These are phyloP conservation scores for Ondatra zibethicus DNA, from an alignment of 2,113 vertebrate genomes.

Conservation along the genomic window DNA sequence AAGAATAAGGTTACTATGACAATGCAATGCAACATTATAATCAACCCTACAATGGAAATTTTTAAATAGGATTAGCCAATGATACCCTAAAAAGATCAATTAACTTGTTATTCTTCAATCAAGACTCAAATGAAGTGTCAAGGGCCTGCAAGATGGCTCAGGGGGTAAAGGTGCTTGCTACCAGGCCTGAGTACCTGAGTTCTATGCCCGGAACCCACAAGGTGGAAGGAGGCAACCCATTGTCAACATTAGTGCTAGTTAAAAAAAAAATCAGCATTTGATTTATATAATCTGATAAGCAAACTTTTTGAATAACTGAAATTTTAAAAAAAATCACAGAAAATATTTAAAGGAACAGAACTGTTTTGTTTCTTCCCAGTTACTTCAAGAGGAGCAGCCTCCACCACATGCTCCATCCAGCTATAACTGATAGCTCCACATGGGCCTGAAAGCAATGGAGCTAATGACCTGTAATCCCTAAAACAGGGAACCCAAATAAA, in stretches of 20 bases:
- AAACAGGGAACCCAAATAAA: neutral
- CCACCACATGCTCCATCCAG: neutral
- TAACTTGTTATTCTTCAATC: conserved; percentile 32
- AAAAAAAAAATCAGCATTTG: conserved; percentile 3
- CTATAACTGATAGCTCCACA: neutral
- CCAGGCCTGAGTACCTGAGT: neutral
- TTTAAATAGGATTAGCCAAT: neutral
- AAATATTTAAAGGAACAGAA: conserved; percentile 3
- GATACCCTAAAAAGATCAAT: conserved; percentile 36
- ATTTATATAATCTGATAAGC: conserved; percentile 38
- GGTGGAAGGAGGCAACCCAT: neutral
- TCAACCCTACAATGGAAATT: neutral
- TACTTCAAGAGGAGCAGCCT: neutral
- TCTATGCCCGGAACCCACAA: neutral
- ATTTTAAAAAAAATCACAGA: neutral
- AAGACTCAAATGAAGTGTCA: conserved; percentile 45
- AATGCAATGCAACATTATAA: neutral
- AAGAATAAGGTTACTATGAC: conserved; percentile 40
- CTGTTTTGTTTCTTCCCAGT: neutral
- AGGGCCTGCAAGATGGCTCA: neutral
- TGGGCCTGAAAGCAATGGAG: neutral
- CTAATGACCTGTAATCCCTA: neutral
- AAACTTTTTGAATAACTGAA: conserved; percentile 21
- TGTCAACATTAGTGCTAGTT: neutral
- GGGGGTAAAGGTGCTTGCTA: neutral